Base-by-base conservation (phyloP, 2,888 invertebrate species). In the Barypeithes pellucidus region DNA sequence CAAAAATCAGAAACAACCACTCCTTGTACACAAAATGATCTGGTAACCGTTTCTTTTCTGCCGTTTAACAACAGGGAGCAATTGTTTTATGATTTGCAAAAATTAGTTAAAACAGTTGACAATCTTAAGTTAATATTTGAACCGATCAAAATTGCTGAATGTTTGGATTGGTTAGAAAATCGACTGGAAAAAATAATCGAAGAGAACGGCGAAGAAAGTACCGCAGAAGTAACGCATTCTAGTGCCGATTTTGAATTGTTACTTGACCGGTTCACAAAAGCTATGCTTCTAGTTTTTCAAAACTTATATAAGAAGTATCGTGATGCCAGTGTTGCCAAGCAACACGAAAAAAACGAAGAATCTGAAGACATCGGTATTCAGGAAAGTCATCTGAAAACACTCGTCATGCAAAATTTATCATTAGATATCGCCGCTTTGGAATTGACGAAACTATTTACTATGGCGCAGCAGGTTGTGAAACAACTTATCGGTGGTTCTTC, bases 321-420 rank as follows among this genome's bases (percentile, higher is more conserved):
- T 12, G 47, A 59, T 54, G 7, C 33, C 14, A 61, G 61, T 8
- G 41, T 50, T 7, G 65, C 14, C 24, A 29, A 50, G 24, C 68
- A 67, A 39, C 70, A 75, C 47, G 82, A 83, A 16, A 73, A 78
- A 63, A 79, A 81, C 29, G 83, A 57, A 29, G 39, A 33, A 52
- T 83, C 85, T 33, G 84, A 84, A 20, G 86, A 87, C 52, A 86
- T 87, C 73, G 85, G 88, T 1, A 89, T 89, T 45, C 89, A 89
- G 82, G 90, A 91, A 18, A 89, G 90, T 80, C 92, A 93, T 85
- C 87, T 95, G 57, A 93, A 91, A 79, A 88, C 89, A 68, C 88
- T 89, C 78, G 85, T 95, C 50, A 86, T 92, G 33, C 89, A 90
- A 2, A 90, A 90, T 78, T 82, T 96, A 8, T 85, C 87, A 0